phyloP scores from a whole-genome alignment of 2,113 vertebrate genomes.

The Helogale parvula region DNA sequence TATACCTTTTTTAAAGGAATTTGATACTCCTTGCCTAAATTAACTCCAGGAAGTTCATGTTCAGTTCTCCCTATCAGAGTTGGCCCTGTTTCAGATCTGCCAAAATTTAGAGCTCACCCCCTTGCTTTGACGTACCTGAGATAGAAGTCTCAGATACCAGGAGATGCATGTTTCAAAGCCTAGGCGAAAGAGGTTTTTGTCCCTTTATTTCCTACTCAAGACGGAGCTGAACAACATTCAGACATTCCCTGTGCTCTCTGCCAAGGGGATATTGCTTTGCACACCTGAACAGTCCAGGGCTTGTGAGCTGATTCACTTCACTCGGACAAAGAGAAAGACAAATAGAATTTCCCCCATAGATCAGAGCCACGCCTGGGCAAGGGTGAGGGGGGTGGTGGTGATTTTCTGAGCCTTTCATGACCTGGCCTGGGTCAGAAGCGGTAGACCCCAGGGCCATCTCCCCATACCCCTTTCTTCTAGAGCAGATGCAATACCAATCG shows the following conservation, averaged over 20 bases:
- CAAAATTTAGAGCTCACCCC: neutral
- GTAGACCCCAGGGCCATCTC: neutral
- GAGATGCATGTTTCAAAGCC: neutral
- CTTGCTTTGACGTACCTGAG: neutral
- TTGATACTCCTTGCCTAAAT: neutral
- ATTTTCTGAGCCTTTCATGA: neutral
- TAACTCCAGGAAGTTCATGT: neutral
- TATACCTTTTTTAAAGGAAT: neutral
- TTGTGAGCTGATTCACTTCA: neutral
- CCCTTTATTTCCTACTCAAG: neutral
- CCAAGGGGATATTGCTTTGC: neutral
- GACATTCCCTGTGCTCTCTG: neutral
- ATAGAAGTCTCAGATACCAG: neutral
- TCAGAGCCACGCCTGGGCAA: neutral
- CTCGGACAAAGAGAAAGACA: neutral
- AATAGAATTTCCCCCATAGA: neutral
- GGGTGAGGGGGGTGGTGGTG: too few species aligned
- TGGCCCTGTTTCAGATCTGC: neutral
- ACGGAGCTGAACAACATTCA: neutral
- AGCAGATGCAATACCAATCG: neutral
- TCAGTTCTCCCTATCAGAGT: neutral
- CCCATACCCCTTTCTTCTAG: neutral
- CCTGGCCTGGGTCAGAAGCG: neutral
- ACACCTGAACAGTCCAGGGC: neutral
- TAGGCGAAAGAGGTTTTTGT: neutral